phyloP scores from a whole-genome alignment of 2,113 vertebrate genomes.

The Mesoclemmys tuberculata region DNA sequence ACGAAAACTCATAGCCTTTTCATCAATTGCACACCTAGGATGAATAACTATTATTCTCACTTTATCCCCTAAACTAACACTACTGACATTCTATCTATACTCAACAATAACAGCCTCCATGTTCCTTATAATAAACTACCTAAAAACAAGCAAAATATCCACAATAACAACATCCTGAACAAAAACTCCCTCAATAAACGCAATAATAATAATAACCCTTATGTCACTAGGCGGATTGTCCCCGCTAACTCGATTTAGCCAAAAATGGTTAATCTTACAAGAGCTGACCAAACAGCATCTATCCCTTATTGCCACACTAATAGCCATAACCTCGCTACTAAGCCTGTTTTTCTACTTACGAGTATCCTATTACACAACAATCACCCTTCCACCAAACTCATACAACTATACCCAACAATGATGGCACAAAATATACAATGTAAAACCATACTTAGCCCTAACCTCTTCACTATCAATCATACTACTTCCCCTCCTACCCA shows the following conservation, averaged over 20 bases:
- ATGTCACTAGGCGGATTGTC: no score
- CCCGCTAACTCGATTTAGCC: no score
- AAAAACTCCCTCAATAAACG: accelerated
- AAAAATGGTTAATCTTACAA: no score
- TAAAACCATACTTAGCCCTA: accelerated
- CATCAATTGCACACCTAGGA: conserved; percentile 26
- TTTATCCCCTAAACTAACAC: no score
- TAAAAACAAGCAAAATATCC: no score
- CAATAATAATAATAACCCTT: accelerated
- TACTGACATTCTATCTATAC: no score
- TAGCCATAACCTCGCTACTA: accelerated
- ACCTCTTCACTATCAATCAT: accelerated
- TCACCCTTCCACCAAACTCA: accelerated
- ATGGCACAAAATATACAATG: accelerated
- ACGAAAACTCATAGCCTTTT: conserved; percentile 62
- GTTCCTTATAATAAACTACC: no score
- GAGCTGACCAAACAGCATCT: neutral
- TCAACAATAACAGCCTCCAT: no score
- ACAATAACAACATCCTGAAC: neutral
- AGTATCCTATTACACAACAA: neutral
- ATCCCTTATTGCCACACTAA: accelerated
- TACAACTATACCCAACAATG: no score
- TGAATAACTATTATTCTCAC: no score
- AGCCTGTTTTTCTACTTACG: neutral
- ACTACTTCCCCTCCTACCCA: accelerated